phyloP scores from a whole-genome alignment of 2,113 vertebrate species.

The Aramus guarauna region DNA sequence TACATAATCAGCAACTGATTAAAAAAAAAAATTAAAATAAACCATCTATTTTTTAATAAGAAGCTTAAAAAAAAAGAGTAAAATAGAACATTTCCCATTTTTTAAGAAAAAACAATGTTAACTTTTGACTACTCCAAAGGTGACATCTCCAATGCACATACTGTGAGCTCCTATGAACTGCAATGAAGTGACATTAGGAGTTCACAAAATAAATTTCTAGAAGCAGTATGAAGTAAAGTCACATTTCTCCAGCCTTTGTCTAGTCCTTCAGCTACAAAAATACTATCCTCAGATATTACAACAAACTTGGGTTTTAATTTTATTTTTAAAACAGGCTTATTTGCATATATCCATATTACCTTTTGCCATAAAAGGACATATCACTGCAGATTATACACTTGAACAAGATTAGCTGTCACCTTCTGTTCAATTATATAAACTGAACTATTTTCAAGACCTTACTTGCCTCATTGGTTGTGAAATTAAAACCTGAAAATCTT shows the following conservation, averaged over 20 bases:
- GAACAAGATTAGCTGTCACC: background rate
- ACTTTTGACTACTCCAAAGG: background rate
- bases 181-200: background rate
- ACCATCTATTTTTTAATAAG: background rate
- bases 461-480: background rate
- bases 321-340: background rate
- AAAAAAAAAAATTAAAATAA: background rate
- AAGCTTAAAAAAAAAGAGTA: background rate
- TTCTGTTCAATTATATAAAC: background rate
- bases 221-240: background rate
- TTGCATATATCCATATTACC: background rate
- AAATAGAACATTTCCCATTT: background rate
- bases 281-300: background rate
- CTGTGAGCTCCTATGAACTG: background rate
- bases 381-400: background rate
- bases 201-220: background rate
- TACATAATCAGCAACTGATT: background rate
- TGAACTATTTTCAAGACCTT: background rate
- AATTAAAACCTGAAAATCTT: background rate
- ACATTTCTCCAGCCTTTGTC: background rate
- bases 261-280: background rate
- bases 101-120: background rate
- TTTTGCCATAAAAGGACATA: background rate
- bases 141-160: background rate
- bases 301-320: background rate